These are phyloP conservation scores for Saccopteryx bilineata DNA, from an alignment of 2,113 vertebrate genomes.

Conservation along the genomic window DNA sequence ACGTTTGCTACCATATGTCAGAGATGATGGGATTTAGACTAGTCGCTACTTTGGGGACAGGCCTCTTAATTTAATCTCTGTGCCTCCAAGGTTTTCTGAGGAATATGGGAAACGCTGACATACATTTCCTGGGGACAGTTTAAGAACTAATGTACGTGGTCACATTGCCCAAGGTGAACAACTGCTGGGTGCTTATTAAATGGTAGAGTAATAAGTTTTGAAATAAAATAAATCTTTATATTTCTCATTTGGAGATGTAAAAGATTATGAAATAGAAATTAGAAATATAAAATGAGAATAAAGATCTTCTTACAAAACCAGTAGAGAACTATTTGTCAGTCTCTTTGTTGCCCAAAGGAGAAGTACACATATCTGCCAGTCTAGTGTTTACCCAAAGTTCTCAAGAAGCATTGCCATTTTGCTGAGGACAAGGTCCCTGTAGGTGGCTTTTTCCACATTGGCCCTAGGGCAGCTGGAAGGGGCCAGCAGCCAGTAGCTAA, in stretches of 20 bases:
- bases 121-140: background rate
- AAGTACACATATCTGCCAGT: background rate
- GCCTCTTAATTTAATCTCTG: background rate
- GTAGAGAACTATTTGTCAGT: background rate
- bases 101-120: background rate
- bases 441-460: background rate
- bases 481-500: background rate
- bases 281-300: background rate
- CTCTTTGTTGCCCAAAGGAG: slow-evolving; percentile 10
- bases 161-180: slow-evolving; percentile 7
- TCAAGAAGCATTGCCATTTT: background rate
- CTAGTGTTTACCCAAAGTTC: background rate
- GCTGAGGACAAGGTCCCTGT: background rate
- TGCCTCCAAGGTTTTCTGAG: background rate
- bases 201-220: background rate
- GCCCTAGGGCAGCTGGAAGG: background rate
- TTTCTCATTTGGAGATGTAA: background rate
- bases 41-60: background rate
- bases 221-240: background rate
- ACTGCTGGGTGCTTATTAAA: background rate
- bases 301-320: background rate
- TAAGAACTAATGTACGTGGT: background rate
- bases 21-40: background rate
- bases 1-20: rapidly evolving
- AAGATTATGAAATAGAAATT: slow-evolving; percentile 50